phyloP scores from a whole-genome alignment of 2,113 vertebrate species.

The Paradoxurus hermaphroditus region DNA sequence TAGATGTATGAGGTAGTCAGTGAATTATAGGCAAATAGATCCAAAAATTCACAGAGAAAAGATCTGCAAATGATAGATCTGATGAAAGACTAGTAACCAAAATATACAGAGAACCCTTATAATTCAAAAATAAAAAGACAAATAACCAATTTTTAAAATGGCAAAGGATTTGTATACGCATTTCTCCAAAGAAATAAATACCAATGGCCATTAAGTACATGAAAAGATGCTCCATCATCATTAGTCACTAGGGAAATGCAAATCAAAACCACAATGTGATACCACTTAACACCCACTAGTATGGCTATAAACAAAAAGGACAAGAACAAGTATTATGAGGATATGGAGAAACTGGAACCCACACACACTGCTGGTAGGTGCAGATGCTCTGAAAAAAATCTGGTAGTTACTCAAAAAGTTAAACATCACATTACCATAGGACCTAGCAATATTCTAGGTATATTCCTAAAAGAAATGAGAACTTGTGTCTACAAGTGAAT shows the following conservation, averaged over 20 bases:
- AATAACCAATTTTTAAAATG: not conserved
- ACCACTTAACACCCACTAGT: not conserved
- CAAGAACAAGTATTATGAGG: not conserved
- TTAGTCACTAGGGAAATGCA: not conserved
- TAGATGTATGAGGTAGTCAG: not conserved
- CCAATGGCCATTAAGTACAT: not conserved
- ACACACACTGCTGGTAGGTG: not conserved
- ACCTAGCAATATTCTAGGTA: not conserved
- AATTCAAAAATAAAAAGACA: not conserved
- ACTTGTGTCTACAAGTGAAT: not conserved
- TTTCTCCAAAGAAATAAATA: not conserved
- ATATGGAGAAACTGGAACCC: not conserved
- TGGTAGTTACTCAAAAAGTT: not conserved
- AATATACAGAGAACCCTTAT: not conserved
- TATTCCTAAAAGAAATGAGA: not conserved
- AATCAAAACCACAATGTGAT: conserved; percentile 29
- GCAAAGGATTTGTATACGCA: not conserved
- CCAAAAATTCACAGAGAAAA: not conserved
- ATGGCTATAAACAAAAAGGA: not conserved
- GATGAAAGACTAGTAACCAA: not conserved
- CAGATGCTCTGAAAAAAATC: not conserved
- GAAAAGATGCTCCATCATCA: not conserved
- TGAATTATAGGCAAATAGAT: not conserved
- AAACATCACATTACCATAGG: not conserved
- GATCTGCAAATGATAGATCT: not conserved